Evolutionary conservation across 2,797 vertebrate genomes (phyloP), one percentile per base, ranked within the genome.

Genomic region (Sebastes itinus): DNA sequence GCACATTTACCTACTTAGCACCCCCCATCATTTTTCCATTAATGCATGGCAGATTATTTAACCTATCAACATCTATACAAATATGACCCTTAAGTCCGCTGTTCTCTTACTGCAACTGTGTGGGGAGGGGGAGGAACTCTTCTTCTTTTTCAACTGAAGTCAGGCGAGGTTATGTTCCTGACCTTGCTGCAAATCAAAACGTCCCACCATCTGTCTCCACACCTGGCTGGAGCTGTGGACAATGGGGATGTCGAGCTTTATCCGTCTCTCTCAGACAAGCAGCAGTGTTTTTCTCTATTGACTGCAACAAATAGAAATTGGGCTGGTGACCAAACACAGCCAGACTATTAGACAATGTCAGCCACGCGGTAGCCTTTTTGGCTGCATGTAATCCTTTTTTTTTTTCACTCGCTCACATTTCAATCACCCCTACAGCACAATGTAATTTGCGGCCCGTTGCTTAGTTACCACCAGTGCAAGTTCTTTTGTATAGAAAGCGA

Each of bases 1-100:
- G 92, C 93, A 94, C 89, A 92, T 94, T 91, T 91, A 90, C 88
- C 93, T 92, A 89, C 83, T 88, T 92, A 91, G 92, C 90, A 90
- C 93, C 81, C 87, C 87, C 82, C 92, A 92, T 93, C 93, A 87
- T 93, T 94, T 93, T 91, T 87, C 90, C 95, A 94, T 92, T 83
- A 95, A 94, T 93, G 95, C 94, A 95, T 94, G 90, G 89, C 88
- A 84, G 86, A 93, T 92, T 85, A 80, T 94, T 93, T 90, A 92
- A 92, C 89, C 89, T 88, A 85, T 92, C 88, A 80, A 85, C 91
- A 91, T 92, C 90, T 81, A 81, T 80, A 87, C 74, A 88, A 83
- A 81, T 86, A 89, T 59, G 68, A 88, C 85, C 80, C 80, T 80
- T 69, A 80, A 84, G 73, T 89, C 85, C 35, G n/a, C 55, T 76